Evolutionary conservation across 2,113 vertebrate species (phyloP).

Genomic region (Bubalus kerabau): DNA sequence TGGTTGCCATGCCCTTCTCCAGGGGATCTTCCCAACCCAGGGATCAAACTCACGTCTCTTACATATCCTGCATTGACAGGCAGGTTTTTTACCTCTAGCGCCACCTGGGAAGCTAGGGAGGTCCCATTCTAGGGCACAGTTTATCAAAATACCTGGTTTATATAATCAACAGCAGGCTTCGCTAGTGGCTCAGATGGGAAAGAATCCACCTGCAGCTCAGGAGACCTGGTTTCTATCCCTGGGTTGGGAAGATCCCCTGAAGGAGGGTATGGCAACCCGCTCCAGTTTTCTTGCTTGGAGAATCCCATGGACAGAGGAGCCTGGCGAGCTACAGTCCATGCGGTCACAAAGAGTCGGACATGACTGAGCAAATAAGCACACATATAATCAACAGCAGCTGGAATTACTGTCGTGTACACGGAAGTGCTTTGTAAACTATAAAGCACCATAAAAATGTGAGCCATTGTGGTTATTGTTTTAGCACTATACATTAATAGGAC

Average conservation of each 20-base stretch:
- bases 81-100: neutral
- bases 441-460: neutral
- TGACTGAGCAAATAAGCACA: neutral
- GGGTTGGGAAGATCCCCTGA: neutral
- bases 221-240: neutral
- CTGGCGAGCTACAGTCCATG: neutral
- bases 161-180: neutral
- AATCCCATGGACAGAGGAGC: neutral
- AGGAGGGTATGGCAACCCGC: neutral
- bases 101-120: neutral
- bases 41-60: neutral
- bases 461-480: neutral
- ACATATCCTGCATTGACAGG: neutral
- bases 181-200: neutral
- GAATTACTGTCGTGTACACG: neutral
- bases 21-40: neutral
- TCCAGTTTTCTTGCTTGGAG: neutral
- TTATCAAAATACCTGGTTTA: conserved; percentile 20
- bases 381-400: neutral
- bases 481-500: neutral
- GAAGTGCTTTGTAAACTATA: neutral
- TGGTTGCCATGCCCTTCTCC: neutral
- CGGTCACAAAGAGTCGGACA: neutral
- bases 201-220: neutral
- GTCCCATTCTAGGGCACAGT: neutral